Base-by-base conservation (phyloP, 1,140 invertebrate species). In the Drosophila prosaltans region DNA sequence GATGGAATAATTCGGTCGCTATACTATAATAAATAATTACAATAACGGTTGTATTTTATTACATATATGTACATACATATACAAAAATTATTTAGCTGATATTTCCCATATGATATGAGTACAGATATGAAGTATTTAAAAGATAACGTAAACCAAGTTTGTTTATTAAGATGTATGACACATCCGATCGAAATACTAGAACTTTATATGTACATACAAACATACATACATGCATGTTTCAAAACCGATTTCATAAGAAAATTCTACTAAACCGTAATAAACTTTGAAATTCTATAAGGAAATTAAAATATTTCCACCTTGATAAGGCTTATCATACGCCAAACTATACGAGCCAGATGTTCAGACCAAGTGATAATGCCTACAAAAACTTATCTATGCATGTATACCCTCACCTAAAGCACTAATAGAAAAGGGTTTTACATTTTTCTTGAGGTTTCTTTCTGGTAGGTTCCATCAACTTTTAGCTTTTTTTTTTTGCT, bases 221-320 rank as follows among this genome's bases (percentile, higher is more conserved):
- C 2, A 67, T 72, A 63, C 21, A 67, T 62, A 62, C n/a, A 24
- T 65, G 7, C 24, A 41, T 39, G 7, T 51, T 51, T 51, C 21
- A 51, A 51, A 51, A 5, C 32, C 32, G 6, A 36, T 36, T 36
- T 36, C 32, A 36, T 36, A 51, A 51, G 9, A 10, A 3, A 26
- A 8, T 51, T 51, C 2, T 26, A 51, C 24, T 1, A 6, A 10
- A 24, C 21, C 21, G 21, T 51, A 51, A 51, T 21, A 51, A 6
- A 26, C 45, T 51, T 7, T 9, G 21, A 51, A 51, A 51, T 51
- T 26, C 21, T 9, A 51, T 51, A 10, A 51, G 21, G 45, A 51
- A 51, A 51, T 51, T 11, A 26, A 51, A 51, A 51, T 51, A 51
- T 51, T 51, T 26, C 21, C n/a, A 48, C 16, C 16, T 24, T 9